Evolutionary conservation across 2,113 vertebrate species (phyloP).

Genomic region (Salvelinus alpinus): DNA sequence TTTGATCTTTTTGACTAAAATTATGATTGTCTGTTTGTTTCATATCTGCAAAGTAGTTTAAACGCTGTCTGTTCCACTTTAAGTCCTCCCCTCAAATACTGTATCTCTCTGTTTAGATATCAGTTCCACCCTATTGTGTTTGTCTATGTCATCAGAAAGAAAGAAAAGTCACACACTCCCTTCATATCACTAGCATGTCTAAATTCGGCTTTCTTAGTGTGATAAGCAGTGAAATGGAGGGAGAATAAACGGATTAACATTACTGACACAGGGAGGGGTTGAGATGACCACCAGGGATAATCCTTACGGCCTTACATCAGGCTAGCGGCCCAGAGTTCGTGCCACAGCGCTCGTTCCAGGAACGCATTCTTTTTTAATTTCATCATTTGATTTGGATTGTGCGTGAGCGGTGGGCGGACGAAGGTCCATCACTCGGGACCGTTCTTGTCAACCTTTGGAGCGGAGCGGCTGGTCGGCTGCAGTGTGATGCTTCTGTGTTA

Average conservation of each 20-base stretch:
- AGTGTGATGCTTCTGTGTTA: not conserved
- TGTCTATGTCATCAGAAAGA: not conserved
- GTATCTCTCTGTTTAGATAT: too few species aligned
- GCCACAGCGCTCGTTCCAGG: not conserved
- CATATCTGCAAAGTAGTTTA: too few species aligned
- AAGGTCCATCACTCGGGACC: not conserved
- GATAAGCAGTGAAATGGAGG: not conserved
- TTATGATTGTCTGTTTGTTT: too few species aligned
- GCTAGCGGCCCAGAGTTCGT: not conserved
- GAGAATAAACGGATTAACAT: not conserved
- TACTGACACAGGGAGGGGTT: not conserved
- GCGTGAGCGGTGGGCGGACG: not conserved
- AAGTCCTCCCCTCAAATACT: too few species aligned
- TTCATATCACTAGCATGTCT: not conserved
- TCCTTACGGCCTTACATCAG: not conserved
- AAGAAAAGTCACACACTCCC: not conserved
- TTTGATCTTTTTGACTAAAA: too few species aligned
- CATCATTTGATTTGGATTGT: not conserved
- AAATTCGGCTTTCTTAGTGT: not conserved
- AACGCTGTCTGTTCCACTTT: too few species aligned
- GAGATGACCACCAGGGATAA: not conserved
- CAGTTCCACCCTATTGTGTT: not conserved
- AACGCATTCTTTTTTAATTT: not conserved
- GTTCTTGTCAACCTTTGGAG: not conserved
- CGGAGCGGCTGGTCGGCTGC: not conserved